Evolutionary conservation across 2,888 invertebrate genomes (phyloP).

Genomic region (Andrena praecox): DNA sequence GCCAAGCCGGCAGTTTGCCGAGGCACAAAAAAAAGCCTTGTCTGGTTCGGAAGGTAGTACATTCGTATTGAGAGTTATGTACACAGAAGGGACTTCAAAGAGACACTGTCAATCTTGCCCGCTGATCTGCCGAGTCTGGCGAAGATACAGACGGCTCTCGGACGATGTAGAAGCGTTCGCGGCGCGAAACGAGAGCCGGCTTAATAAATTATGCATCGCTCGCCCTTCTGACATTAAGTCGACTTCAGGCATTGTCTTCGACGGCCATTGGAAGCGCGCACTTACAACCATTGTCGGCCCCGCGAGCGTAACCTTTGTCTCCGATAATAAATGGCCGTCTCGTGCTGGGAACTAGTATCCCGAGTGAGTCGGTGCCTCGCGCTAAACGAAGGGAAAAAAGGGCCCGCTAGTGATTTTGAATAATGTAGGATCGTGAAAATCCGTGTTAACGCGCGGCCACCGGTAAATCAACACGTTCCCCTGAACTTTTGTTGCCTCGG

Average conservation of each 20-base stretch:
- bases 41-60: not conserved
- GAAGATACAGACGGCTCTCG: conserved; percentile 16
- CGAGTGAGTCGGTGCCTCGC: conserved; percentile 35
- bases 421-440: conserved; percentile 52
- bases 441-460: conserved; percentile 37
- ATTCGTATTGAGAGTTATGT: not conserved
- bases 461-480: conserved; percentile 36
- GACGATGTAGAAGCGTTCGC: conserved; percentile 50
- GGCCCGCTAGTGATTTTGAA: conserved; percentile 52
- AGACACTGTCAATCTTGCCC: conserved; percentile 3
- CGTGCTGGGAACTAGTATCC: conserved; percentile 69
- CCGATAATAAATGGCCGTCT: conserved; percentile 78
- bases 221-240: conserved; percentile 77
- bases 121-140: conserved; percentile 37
- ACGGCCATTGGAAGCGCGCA: conserved; percentile 72
- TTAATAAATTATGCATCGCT: conserved; percentile 79
- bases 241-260: conserved; percentile 70
- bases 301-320: conserved; percentile 78
- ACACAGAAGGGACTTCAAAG: conserved; percentile 12
- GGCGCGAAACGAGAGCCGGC: conserved; percentile 59
- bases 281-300: conserved; percentile 74
- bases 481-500: conserved; percentile 16
- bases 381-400: conserved; percentile 29
- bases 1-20: no score
- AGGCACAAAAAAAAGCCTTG: not conserved